phyloP scores from a whole-genome alignment of 2,113 vertebrate species.

The Scomber colias region DNA sequence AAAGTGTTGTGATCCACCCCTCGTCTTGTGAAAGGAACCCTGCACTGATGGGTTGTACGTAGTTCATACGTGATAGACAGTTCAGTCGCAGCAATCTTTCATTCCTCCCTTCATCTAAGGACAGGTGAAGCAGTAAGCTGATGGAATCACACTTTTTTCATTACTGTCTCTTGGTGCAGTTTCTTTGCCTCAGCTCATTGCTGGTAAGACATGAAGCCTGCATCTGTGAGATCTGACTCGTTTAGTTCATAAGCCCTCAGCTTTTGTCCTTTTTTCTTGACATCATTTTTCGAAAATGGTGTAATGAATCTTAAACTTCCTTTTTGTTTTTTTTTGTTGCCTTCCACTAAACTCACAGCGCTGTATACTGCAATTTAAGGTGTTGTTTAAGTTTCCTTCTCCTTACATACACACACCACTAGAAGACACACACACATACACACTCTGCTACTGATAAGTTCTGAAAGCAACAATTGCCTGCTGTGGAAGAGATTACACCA shows the following conservation, averaged over 20 bases:
- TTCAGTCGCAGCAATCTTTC: constrained; percentile 64
- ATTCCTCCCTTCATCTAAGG: constrained; percentile 54
- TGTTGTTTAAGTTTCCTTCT: constrained; percentile 20
- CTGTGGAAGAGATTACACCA: constrained; percentile 47
- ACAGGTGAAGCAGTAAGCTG: constrained; percentile 71
- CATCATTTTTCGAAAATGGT: constrained; percentile 53
- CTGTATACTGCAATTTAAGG: constrained; percentile 18
- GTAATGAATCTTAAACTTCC: constrained; percentile 50
- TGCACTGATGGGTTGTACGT: constrained; percentile 51
- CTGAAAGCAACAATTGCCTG: constrained; percentile 49
- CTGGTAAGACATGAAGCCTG: constrained; percentile 47
- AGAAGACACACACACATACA: too few relatives aligned
- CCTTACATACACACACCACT: constrained; percentile 3
- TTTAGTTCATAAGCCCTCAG: constrained; percentile 45
- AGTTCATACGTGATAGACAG: constrained; percentile 72
- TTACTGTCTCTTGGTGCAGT: constrained; percentile 50
- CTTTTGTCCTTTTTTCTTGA: constrained; percentile 61
- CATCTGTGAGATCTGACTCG: constrained; percentile 42
- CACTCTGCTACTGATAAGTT: constrained; percentile 31
- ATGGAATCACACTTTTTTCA: constrained; percentile 71
- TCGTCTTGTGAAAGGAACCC: constrained; percentile 53
- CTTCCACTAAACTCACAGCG: background rate
- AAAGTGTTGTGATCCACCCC: constrained; percentile 57
- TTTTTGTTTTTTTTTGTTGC: background rate
- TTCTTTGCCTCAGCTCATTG: constrained; percentile 58